phyloP scores from a whole-genome alignment of 2,888 invertebrate genomes.

The Chrysopilus asiliformis region DNA sequence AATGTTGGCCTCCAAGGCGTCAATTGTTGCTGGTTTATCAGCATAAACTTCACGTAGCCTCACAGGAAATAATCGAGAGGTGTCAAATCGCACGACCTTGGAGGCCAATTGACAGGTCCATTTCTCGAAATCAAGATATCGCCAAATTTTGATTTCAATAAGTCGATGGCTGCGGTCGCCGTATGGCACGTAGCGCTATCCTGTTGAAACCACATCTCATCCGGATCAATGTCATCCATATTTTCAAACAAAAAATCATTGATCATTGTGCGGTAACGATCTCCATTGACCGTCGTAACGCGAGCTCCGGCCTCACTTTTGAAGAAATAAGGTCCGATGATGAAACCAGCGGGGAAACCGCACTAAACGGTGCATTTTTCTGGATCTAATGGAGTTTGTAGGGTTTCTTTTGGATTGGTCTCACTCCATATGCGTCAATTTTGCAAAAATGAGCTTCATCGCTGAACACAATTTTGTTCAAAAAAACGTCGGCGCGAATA shows the following conservation, averaged over 20 bases:
- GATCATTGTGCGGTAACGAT: neutral
- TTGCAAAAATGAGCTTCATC: too few relatives aligned
- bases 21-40: slow-evolving; percentile 6
- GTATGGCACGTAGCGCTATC: neutral
- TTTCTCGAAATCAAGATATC: neutral
- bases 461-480: too few relatives aligned
- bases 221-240: neutral
- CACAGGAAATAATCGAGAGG: slow-evolving; percentile 7
- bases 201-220: neutral
- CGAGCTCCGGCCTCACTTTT: neutral
- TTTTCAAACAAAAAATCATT: neutral
- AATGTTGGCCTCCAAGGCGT: slow-evolving; percentile 4
- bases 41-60: slow-evolving; percentile 7
- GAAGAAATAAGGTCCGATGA: neutral
- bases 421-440: too few relatives aligned
- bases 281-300: neutral
- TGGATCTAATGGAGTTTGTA: too few relatives aligned
- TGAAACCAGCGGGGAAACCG: neutral
- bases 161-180: neutral
- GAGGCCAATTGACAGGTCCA: neutral
- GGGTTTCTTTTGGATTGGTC: too few relatives aligned
- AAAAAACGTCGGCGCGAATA: too few relatives aligned
- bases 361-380: neutral
- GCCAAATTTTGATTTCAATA: neutral
- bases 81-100: slow-evolving; percentile 7